Base-by-base conservation (phyloP, 2,888 invertebrate species). In the Phengaris arion region DNA sequence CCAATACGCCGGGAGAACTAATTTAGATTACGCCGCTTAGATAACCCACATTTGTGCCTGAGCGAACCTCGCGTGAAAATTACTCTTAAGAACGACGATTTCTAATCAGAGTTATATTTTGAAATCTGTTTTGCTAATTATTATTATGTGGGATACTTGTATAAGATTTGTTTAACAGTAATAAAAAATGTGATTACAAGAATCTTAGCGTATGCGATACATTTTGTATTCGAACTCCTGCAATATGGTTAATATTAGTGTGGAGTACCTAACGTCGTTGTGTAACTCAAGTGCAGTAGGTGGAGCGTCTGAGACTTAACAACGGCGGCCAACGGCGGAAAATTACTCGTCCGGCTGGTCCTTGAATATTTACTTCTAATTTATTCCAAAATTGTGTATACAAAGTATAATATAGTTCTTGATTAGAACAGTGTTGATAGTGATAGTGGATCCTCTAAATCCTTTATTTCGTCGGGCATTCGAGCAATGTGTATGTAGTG, bases 1-100 rank as follows among this genome's bases (percentile, higher is more conserved):
- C 64, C 35, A 64, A 64, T 64, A 64, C 64, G 64, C 64, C 35
- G 64, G 64, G 64, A 64, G 64, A 64, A 64, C 64, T 64, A 64
- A 64, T 64, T 64, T 64, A 64, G 64, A 64, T 64, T 64, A 35
- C 64, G 64, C 35, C 7, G 64, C 64, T 64, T 6, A 64, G 64
- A 64, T 64, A 64, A 64, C 35, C 64, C 45, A 64, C 35, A 64
- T 64, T 64, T 64, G 64, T 64, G 64, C 64, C 64, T 64, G 35
- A 35, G 64, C 64, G 35, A 12, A 12, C 12, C 64, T 64, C 64
- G 64, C 64, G 35, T 35, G 64, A 35, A 64, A 64, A 64, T 64
- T 64, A 64, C 64, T 64, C 64, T 64, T 64, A 45, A 64, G 35
- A 64, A 64, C 10, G 64, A 7, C 64, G 35, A 64, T 64, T 35